Conservation (phyloP, 2,888 invertebrate species). For the Drosophila anomalata region DNA sequence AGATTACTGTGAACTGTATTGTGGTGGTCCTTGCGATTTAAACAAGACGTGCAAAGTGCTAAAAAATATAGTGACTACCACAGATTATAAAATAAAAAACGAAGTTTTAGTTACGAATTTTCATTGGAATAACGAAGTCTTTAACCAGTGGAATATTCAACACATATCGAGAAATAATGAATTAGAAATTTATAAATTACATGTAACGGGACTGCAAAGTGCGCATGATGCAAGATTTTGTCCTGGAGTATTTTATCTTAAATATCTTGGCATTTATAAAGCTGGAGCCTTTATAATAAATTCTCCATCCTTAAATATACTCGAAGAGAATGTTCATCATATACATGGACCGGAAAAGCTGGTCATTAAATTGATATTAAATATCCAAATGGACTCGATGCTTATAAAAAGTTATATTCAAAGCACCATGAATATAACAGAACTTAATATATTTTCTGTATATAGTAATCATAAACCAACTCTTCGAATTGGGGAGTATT, state of each 20-base stretch:
- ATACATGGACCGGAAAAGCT: neutral
- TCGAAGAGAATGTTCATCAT: neutral
- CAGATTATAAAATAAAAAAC: constrained; percentile 4
- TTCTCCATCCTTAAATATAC: neutral
- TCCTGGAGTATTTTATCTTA: neutral
- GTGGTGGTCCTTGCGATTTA: neutral
- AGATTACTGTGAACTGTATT: constrained; percentile 13
- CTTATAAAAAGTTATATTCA: neutral
- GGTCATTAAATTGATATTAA: neutral
- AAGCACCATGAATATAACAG: neutral
- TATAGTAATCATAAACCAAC: neutral
- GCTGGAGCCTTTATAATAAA: neutral
- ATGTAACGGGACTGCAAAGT: neutral
- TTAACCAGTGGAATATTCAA: constrained; percentile 7
- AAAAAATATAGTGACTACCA: neutral
- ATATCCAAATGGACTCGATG: neutral
- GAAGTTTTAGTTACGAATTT: neutral
- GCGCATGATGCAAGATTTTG: neutral
- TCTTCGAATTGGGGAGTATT: neutral
- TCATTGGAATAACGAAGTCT: neutral
- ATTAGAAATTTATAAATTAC: neutral
- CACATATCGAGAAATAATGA: neutral
- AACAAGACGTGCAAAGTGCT: neutral
- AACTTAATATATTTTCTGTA: neutral
- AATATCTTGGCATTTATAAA: neutral